Percentiles rank a stretch among this genome's conserved stretches.
Evolutionary conservation across 2,888 invertebrate species (phyloP).

Genomic region (Sericinus montela): DNA sequence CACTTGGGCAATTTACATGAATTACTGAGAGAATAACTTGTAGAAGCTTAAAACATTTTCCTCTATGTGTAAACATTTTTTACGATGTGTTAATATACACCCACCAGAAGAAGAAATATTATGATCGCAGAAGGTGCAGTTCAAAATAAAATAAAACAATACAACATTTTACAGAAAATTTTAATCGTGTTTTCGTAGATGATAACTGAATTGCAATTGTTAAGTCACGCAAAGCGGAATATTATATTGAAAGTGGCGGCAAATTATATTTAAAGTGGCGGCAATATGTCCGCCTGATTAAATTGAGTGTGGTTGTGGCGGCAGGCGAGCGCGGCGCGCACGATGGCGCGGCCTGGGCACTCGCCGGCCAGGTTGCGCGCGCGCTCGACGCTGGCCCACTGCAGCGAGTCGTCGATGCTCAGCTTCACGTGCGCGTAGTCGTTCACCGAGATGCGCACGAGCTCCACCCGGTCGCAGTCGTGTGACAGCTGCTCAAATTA

Average conservation of each 20-base stretch:
- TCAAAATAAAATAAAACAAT: too few relatives aligned
- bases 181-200: too few relatives aligned
- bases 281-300: not conserved
- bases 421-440: slow-evolving; percentile 20
- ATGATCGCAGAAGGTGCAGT: too few relatives aligned
- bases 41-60: too few relatives aligned
- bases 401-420: slow-evolving; percentile 15
- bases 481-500: not conserved
- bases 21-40: too few relatives aligned
- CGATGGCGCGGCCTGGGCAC: slow-evolving; percentile 16
- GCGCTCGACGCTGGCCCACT: slow-evolving; percentile 16
- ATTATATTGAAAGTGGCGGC: not conserved
- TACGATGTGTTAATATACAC: too few relatives aligned
- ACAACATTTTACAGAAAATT: too few relatives aligned
- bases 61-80: too few relatives aligned
- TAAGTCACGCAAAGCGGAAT: too few relatives aligned
- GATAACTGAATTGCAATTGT: too few relatives aligned
- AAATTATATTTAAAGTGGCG: not conserved
- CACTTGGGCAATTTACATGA: too few relatives aligned
- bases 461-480: slow-evolving; percentile 14
- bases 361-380: not conserved
- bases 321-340: slow-evolving; percentile 11
- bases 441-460: slow-evolving; percentile 19
- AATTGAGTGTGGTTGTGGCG: not conserved
- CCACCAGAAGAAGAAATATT: too few relatives aligned